Percentiles rank a stretch among this genome's conserved stretches.
Conservation (phyloP, 2,888 invertebrate genomes). For the Acleris cristana region DNA sequence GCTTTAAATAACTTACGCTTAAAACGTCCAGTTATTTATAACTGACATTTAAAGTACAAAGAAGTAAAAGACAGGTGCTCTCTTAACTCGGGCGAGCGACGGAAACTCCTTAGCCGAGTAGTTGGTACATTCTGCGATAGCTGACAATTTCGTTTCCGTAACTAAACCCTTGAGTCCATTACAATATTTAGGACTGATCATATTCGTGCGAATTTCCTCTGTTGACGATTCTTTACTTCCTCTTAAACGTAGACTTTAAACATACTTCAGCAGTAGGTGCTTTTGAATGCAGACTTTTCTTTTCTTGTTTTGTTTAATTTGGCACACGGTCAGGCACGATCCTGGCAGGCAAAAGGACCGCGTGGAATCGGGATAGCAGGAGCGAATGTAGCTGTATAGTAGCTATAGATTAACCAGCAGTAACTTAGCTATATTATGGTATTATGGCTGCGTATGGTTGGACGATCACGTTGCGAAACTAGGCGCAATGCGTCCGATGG, state of each 20-base stretch:
- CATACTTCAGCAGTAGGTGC: background rate
- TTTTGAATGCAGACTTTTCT: background rate
- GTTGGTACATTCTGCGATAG: constrained; percentile 8
- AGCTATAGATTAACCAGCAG: constrained; percentile 11
- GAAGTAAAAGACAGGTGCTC: constrained; percentile 29
- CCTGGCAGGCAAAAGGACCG: constrained; percentile 25
- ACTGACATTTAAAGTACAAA: constrained; percentile 21
- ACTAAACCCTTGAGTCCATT: constrained; percentile 3
- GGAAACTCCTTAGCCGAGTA: constrained; percentile 8
- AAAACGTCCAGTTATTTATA: constrained; percentile 26
- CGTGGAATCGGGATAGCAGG: constrained; percentile 22
- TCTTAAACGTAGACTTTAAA: too few species aligned
- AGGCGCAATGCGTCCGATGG: constrained; percentile 26
- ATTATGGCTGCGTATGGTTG: constrained; percentile 28
- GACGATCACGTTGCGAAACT: constrained; percentile 33
- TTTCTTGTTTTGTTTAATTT: constrained; percentile 29
- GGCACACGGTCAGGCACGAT: constrained; percentile 25
- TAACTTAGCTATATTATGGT: constrained; percentile 12
- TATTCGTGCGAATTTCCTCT: background rate
- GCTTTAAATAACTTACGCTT: constrained; percentile 27
- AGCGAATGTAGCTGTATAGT: constrained; percentile 11
- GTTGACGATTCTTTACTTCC: background rate
- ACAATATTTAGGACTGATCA: background rate
- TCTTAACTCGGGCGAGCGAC: constrained; percentile 2
- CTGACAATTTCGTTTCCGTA: constrained; percentile 7